phyloP scores from a whole-genome alignment of 2,797 vertebrate genomes.

The Typhlichthys subterraneus region DNA sequence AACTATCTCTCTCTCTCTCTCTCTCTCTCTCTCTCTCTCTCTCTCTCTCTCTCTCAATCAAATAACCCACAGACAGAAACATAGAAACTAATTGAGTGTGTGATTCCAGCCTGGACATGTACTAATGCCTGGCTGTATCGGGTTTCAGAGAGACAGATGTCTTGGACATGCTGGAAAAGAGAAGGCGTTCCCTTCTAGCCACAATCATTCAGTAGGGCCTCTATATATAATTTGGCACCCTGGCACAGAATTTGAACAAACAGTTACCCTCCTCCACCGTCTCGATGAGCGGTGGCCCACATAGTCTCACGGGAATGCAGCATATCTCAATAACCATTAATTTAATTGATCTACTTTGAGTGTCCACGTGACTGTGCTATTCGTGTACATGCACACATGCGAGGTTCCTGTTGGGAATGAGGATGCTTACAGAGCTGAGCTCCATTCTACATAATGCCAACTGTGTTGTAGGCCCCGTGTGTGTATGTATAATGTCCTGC shows the following conservation, averaged over 20 bases:
- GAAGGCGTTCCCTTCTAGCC: slow-evolving; percentile 37
- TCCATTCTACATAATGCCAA: slow-evolving; percentile 35
- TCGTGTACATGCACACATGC: slow-evolving; percentile 6
- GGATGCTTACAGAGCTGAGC: slow-evolving; percentile 11
- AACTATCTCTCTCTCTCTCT: neutral
- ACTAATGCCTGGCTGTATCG: slow-evolving; percentile 51
- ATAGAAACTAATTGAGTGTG: slow-evolving; percentile 46
- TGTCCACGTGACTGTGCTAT: neutral
- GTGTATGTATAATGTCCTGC: slow-evolving; percentile 11
- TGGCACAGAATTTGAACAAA: slow-evolving; percentile 43
- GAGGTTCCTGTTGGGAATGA: neutral
- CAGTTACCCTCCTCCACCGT: neutral
- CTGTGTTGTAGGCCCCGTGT: neutral
- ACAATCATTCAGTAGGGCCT: slow-evolving; percentile 59
- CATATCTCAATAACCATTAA: slow-evolving; percentile 18
- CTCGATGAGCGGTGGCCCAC: slow-evolving; percentile 26
- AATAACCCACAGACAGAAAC: slow-evolving; percentile 8
- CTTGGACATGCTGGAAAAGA: slow-evolving; percentile 24
- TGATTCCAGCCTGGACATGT: slow-evolving; percentile 53
- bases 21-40: neutral
- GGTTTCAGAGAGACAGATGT: slow-evolving; percentile 67
- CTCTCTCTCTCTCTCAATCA: neutral
- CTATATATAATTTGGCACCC: slow-evolving; percentile 58
- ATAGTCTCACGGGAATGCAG: slow-evolving; percentile 33
- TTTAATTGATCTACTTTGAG: neutral